Conservation (phyloP, 2,113 vertebrate species). For the Scalopus aquaticus region DNA sequence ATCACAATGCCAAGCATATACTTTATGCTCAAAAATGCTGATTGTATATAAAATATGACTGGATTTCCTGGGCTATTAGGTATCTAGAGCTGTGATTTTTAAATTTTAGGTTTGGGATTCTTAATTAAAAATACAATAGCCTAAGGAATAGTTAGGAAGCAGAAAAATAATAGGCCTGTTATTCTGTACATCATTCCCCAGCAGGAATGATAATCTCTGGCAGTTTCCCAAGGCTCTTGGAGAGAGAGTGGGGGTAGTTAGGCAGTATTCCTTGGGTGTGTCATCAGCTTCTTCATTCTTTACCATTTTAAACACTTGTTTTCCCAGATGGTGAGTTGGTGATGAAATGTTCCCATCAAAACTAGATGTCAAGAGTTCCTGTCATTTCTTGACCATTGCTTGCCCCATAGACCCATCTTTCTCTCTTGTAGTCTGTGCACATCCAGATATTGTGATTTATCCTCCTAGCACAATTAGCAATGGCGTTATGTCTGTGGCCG, state of each 20-base stretch:
- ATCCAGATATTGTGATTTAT: not conserved
- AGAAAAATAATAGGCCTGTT: not conserved
- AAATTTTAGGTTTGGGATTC: not conserved
- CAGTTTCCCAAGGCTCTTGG: not conserved
- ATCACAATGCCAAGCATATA: not conserved
- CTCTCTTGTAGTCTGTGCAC: not conserved
- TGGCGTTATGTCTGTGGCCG: not conserved
- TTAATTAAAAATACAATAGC: not conserved
- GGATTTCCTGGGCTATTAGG: not conserved
- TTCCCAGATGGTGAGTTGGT: not conserved
- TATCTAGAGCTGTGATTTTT: not conserved
- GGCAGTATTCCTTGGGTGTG: not conserved
- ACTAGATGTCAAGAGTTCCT: not conserved
- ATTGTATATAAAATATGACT: not conserved
- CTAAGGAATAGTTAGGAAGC: not conserved
- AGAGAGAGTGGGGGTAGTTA: not conserved
- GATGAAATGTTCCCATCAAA: not conserved
- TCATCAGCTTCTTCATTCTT: not conserved
- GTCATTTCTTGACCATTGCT: not conserved
- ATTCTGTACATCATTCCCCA: not conserved
- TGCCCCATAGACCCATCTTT: not conserved
- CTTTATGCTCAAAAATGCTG: not conserved
- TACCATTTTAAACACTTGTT: not conserved
- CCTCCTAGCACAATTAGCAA: not conserved
- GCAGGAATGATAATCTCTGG: not conserved